A percentile compares a stretch with the other conserved stretches of the same genome.
Conservation (phyloP, 2,113 vertebrate genomes). For the Scatophagus argus region DNA sequence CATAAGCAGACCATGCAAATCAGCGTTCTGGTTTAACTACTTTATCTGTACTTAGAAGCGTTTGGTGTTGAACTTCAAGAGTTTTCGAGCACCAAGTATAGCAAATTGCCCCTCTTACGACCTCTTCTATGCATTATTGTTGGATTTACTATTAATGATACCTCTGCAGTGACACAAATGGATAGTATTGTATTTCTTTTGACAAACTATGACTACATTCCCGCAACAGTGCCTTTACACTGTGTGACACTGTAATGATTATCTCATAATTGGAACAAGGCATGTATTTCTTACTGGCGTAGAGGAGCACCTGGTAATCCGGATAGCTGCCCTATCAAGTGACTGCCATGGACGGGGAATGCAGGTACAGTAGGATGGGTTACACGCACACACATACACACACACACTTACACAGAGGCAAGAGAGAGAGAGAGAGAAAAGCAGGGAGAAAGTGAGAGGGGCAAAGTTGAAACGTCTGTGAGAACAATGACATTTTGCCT, state of each 20-base stretch:
- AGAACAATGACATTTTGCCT: slow-evolving; percentile 78
- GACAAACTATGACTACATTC: slow-evolving; percentile 37
- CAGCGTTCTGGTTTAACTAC: neutral
- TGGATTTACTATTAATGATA: slow-evolving; percentile 16
- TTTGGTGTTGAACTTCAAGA: neutral
- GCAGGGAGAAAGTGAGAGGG: slow-evolving; percentile 73
- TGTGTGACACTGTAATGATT: slow-evolving; percentile 66
- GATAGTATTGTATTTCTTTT: slow-evolving; percentile 24
- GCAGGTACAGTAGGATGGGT: slow-evolving; percentile 74
- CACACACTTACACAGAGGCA: slow-evolving; percentile 21
- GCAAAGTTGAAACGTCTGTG: slow-evolving; percentile 80
- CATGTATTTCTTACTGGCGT: slow-evolving; percentile 75
- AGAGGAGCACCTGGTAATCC: slow-evolving; percentile 70
- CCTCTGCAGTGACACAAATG: slow-evolving; percentile 13
- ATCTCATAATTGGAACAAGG: slow-evolving; percentile 79
- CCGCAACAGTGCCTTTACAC: slow-evolving; percentile 28
- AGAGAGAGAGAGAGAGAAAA: slow-evolving; percentile 50
- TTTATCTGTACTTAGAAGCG: neutral
- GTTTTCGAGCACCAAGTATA: neutral
- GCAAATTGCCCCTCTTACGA: neutral
- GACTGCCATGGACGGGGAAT: slow-evolving; percentile 64
- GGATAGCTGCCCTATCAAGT: slow-evolving; percentile 67
- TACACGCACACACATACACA: slow-evolving; percentile 37
- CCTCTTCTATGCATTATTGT: neutral
- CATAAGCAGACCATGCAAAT: neutral